Conservation (phyloP, 2,888 invertebrate species). For the Phorcus lineatus region DNA sequence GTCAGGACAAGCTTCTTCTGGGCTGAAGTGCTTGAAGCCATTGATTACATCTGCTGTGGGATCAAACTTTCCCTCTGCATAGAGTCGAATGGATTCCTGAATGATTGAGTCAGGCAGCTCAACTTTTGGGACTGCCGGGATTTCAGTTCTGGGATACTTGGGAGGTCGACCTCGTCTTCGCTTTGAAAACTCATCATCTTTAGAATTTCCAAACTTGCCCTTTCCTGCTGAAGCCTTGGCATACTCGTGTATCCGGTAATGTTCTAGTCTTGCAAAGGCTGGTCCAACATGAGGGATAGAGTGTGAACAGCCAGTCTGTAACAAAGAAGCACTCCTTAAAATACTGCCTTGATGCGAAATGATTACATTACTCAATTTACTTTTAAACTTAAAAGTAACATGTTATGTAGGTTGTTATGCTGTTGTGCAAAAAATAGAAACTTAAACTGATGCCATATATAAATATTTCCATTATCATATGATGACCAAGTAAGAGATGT, state of each 20-base stretch:
- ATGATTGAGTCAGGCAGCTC: constrained; percentile 63
- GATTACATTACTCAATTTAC: background rate
- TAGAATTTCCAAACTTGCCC: constrained; percentile 25
- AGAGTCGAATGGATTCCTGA: constrained; percentile 44
- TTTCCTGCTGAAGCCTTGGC: constrained; percentile 73
- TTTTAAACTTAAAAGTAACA: background rate
- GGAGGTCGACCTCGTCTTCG: constrained; percentile 96
- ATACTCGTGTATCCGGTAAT: constrained; percentile 90
- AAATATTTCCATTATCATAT: no score
- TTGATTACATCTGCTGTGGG: constrained; percentile 53
- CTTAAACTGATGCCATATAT: no score
- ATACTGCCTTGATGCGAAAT: background rate
- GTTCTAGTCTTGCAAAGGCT: constrained; percentile 82
- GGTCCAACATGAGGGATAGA: constrained; percentile 78
- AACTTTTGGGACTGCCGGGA: constrained; percentile 72
- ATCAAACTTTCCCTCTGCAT: constrained; percentile 31
- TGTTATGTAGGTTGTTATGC: no score
- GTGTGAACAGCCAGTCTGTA: constrained; percentile 69
- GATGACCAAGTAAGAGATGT: no score
- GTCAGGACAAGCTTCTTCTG: constrained; percentile 81
- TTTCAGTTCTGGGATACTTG: constrained; percentile 82
- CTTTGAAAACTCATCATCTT: constrained; percentile 77
- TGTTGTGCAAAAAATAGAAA: no score
- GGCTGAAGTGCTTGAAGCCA: constrained; percentile 67
- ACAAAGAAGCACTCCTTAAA: constrained; percentile 5